Conservation (phyloP, 2,888 invertebrate genomes). For the Elegia similella region DNA sequence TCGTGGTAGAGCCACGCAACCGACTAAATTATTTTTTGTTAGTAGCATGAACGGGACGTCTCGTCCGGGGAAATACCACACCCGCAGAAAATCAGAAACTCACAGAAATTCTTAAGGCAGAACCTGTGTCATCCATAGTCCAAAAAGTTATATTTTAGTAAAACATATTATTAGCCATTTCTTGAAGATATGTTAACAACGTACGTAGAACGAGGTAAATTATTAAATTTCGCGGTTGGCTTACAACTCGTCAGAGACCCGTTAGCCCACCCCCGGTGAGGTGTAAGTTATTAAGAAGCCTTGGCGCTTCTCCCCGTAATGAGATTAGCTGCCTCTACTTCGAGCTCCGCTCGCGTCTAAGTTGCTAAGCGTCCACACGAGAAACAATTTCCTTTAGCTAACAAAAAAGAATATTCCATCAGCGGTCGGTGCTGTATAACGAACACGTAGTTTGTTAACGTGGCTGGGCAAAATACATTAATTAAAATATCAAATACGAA, state of each 20-base stretch:
- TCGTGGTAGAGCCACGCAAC: too few species aligned
- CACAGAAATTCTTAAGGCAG: too few species aligned
- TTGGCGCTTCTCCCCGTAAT: slow-evolving; percentile 60
- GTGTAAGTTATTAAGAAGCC: slow-evolving; percentile 72
- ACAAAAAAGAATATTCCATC: neutral
- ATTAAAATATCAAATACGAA: too few species aligned
- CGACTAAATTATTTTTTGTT: too few species aligned
- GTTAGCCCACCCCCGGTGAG: slow-evolving; percentile 47
- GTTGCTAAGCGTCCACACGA: slow-evolving; percentile 10
- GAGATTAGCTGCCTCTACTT: slow-evolving; percentile 56
- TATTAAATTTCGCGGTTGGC: slow-evolving; percentile 47
- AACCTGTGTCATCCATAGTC: too few species aligned
- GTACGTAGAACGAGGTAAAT: slow-evolving; percentile 28
- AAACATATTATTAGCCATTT: neutral
- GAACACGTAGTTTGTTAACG: too few species aligned
- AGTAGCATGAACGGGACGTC: too few species aligned
- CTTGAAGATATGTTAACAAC: neutral
- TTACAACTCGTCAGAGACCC: slow-evolving; percentile 41
- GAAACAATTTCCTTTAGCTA: slow-evolving; percentile 7
- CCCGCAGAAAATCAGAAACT: too few species aligned
- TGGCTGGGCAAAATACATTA: too few species aligned
- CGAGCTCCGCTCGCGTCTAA: neutral
- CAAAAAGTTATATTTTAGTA: too few species aligned
- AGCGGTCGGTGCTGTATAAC: too few species aligned
- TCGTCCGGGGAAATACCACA: too few species aligned